A percentile compares a stretch with the other conserved stretches of the same genome.
Conservation (phyloP, 2,113 vertebrate genomes). For the Pelusios castaneus region DNA sequence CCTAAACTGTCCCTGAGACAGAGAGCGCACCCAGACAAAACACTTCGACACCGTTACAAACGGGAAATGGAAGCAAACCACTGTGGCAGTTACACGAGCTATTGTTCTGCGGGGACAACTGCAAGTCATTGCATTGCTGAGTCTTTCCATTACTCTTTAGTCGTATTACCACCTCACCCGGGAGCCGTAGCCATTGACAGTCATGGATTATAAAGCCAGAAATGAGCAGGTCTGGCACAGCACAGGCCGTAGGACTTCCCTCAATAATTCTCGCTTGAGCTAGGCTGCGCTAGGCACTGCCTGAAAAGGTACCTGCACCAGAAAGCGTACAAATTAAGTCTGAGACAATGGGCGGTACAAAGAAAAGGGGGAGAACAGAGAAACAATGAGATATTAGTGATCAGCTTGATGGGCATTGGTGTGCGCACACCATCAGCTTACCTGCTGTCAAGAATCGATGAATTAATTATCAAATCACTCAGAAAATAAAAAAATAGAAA, state of each 20-base stretch:
- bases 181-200: not conserved
- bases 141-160: no score
- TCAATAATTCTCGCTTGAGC: not conserved
- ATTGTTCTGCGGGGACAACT: not conserved
- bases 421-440: not conserved
- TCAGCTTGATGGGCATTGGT: not conserved
- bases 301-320: no score
- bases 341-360: no score
- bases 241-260: not conserved
- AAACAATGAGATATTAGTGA: not conserved
- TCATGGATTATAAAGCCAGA: no score
- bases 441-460: not conserved
- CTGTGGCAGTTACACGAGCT: not conserved
- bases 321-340: no score
- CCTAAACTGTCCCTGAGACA: not conserved
- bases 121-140: not conserved
- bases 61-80: not conserved
- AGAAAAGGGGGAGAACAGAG: not conserved
- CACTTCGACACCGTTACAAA: not conserved
- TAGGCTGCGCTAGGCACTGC: no score
- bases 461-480: not conserved
- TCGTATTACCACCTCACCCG: no score
- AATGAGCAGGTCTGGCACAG: not conserved
- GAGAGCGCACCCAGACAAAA: not conserved
- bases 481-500: not conserved